These are phyloP conservation scores for Galaxea fascicularis DNA, from an alignment of 92 coral and sea anemone genomes.

Conservation along the genomic window DNA sequence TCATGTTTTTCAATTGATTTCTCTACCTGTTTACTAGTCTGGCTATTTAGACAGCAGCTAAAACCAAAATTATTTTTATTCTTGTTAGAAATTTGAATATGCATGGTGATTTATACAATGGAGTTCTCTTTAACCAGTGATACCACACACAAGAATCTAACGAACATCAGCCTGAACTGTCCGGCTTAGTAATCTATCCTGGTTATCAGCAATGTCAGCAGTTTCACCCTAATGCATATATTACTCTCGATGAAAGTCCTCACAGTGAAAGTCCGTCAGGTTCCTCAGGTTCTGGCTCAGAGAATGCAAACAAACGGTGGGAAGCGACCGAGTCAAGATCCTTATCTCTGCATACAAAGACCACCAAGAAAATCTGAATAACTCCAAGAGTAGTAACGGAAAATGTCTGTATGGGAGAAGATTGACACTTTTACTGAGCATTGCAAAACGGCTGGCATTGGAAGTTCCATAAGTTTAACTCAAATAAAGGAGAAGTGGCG, in stretches of 20 bases:
- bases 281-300: slow-evolving; percentile 37
- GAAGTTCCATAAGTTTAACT: slow-evolving; percentile 3
- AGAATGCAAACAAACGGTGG: slow-evolving; percentile 43
- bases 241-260: slow-evolving; percentile 44
- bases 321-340: slow-evolving; percentile 42
- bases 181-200: slow-evolving; percentile 37
- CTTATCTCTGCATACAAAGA: slow-evolving; percentile 45
- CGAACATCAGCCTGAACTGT: slow-evolving; percentile 41
- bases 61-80: slow-evolving; percentile 42
- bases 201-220: slow-evolving; percentile 44
- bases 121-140: slow-evolving; percentile 48
- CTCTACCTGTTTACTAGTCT: slow-evolving; percentile 37
- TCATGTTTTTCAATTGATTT: slow-evolving; percentile 32
- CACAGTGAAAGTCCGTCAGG: slow-evolving; percentile 46
- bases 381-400: slow-evolving; percentile 21
- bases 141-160: slow-evolving; percentile 48
- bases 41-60: slow-evolving; percentile 38
- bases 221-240: slow-evolving; percentile 36
- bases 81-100: slow-evolving; percentile 45
- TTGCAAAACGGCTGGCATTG: slow-evolving; percentile 35
- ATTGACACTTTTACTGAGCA: slow-evolving; percentile 19
- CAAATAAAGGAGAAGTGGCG: slow-evolving; percentile 12
- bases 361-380: slow-evolving; percentile 17
- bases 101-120: slow-evolving; percentile 40
- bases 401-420: slow-evolving; percentile 28